Conservation (phyloP, 2,888 invertebrate species). For the Acrobasis consociella region DNA sequence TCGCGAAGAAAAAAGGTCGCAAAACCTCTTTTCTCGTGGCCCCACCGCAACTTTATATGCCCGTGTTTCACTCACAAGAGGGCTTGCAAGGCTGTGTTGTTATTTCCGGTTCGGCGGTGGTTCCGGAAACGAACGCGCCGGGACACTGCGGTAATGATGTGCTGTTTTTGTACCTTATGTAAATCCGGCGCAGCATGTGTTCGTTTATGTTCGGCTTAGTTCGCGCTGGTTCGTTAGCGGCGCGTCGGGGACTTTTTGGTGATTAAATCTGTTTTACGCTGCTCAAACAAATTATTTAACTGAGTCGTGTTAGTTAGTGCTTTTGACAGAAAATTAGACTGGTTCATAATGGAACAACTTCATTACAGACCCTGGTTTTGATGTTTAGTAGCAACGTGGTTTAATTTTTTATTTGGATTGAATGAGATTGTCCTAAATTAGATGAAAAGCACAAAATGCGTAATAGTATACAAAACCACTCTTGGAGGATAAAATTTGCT, state of each 20-base stretch:
- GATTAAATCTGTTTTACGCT: conserved; percentile 2
- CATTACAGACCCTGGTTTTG: too few relatives aligned
- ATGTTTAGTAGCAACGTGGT: too few relatives aligned
- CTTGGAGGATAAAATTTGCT: too few relatives aligned
- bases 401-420: too few relatives aligned
- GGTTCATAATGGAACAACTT: too few relatives aligned
- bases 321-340: too few relatives aligned
- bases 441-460: too few relatives aligned
- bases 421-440: too few relatives aligned
- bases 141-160: conserved; percentile 51
- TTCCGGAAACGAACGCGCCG: conserved; percentile 46
- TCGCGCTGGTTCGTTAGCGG: conserved; percentile 9
- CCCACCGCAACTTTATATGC: conserved; percentile 54
- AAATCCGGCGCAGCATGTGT: conserved; percentile 17
- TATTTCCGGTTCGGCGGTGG: conserved; percentile 70
- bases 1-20: neutral
- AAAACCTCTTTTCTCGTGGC: conserved; percentile 40
- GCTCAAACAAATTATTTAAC: too few relatives aligned
- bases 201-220: conserved; percentile 22
- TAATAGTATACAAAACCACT: too few relatives aligned
- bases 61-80: conserved; percentile 64
- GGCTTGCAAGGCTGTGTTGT: conserved; percentile 66
- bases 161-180: conserved; percentile 35
- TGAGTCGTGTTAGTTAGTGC: too few relatives aligned
- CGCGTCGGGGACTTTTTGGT: conserved; percentile 5